These are phyloP conservation scores for Corvus moneduloides DNA, from an alignment of 2,113 vertebrate species.

Conservation along the genomic window DNA sequence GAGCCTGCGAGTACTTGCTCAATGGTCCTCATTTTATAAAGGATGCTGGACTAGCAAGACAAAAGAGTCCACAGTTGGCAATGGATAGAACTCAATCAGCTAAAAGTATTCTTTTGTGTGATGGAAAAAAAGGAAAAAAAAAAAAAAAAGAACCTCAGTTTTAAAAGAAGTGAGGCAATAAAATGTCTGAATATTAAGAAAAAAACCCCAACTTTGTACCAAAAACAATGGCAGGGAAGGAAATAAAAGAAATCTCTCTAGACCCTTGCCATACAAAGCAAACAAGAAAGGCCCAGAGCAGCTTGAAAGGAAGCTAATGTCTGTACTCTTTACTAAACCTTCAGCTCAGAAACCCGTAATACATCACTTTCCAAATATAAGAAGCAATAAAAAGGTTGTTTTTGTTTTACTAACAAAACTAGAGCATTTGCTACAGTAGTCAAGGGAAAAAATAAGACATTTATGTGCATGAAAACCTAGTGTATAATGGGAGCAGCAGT, in stretches of 20 bases:
- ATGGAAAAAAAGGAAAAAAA: not conserved
- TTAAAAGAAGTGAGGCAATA: conserved; percentile 61
- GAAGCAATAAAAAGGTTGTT: conserved; percentile 45
- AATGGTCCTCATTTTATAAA: conserved; percentile 56
- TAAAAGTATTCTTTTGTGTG: conserved; percentile 66
- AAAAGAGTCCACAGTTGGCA: conserved; percentile 63
- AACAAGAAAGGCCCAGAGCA: conserved; percentile 54
- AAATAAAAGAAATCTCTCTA: conserved; percentile 65
- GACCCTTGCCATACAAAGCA: conserved; percentile 59
- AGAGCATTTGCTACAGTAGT: conserved; percentile 47
- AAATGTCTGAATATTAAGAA: conserved; percentile 68
- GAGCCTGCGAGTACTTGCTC: conserved; percentile 58
- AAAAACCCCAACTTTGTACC: conserved; percentile 25
- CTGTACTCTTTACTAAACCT: conserved; percentile 24
- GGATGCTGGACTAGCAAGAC: conserved; percentile 57
- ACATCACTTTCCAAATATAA: conserved; percentile 58
- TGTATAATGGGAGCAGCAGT: not conserved
- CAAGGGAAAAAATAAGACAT: not conserved
- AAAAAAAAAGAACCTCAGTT: not conserved
- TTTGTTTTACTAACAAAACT: conserved; percentile 59
- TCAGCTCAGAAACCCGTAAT: conserved; percentile 26
- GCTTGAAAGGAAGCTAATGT: conserved; percentile 64
- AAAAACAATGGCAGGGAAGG: conserved; percentile 43
- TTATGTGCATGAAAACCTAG: not conserved
- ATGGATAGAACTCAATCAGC: conserved; percentile 67